Base-by-base conservation (phyloP, 2,797 vertebrate genomes). In the Moxostoma hubbsi region DNA sequence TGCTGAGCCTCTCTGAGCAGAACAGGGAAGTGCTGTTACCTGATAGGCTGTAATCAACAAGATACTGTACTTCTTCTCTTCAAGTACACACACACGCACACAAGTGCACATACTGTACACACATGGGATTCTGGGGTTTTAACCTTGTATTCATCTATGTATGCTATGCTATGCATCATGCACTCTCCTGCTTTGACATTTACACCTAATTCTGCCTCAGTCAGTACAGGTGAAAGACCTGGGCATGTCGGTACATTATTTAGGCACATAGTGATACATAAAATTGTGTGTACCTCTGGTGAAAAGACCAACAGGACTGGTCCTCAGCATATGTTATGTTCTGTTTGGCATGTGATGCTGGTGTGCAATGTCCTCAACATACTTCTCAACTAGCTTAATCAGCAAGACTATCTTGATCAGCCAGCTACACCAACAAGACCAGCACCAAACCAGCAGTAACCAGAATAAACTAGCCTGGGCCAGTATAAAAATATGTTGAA, bases 31-130 rank as follows among this genome's bases (percentile, higher is more conserved):
- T 74, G 62, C 62, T 68, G 77, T 83, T 70, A 90, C 58, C 11
- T 75, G 86, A 89, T 85, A 88, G 65, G 72, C 66, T 77, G 54
- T 74, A 59, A 79, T 77, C 63, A 66, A 79, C 66, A 66, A 24
- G 24, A 36, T 24, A 24, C 24, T 24, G 67, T 76, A 66, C 12
- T 6, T 65, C 45, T 58, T 76, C 64, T 67, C 18, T 58, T 73
- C 47, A 64, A 54, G 71, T 24, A 24, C 64, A 59, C 57, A 75
- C 54, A 82, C 50, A 79, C 8, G 46, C 55, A 65, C 45, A 24
- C 18, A 24, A 24, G 18, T 2, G 18, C 18, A 24, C 18, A 24
- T 24, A 24, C 18, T 24, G 18, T 24, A 24, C 18, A 67, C 46
- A 74, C 74, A 74, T 49, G 68, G 75, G 72, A 82, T 80, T 80